Evolutionary conservation across 2,888 invertebrate genomes (phyloP).

Genomic region (Xestobium rufovillosum): DNA sequence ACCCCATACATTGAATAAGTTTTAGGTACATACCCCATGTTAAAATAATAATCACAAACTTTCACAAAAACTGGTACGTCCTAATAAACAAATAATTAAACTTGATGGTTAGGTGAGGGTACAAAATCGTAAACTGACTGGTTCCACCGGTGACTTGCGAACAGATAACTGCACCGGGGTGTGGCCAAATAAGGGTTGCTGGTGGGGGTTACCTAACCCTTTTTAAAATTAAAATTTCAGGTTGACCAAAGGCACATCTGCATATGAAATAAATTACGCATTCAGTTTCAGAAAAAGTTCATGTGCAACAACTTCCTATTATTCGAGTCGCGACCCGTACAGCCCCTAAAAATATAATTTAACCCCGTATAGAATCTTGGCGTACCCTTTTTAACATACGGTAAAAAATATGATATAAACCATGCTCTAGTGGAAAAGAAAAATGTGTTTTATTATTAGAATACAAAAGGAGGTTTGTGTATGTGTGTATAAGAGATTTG

Average conservation of each 20-base stretch:
- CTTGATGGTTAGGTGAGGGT: too few species aligned
- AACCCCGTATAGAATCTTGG: conserved; percentile 36
- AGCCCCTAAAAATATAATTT: conserved; percentile 35
- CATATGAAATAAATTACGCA: conserved; percentile 37
- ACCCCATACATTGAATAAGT: too few species aligned
- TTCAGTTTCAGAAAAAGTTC: conserved; percentile 13
- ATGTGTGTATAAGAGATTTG: conserved; percentile 33
- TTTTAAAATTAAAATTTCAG: conserved; percentile 35
- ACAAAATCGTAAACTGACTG: conserved; percentile 26
- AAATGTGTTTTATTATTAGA: conserved; percentile 44
- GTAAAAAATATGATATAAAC: conserved; percentile 45
- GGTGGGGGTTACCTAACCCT: conserved; percentile 35
- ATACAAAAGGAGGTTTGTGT: conserved; percentile 40
- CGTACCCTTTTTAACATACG: conserved; percentile 34
- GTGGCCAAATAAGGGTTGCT: conserved; percentile 29
- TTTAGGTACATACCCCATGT: too few species aligned
- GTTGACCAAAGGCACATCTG: conserved; percentile 34
- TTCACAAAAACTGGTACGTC: too few species aligned
- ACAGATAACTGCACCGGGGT: conserved; percentile 36
- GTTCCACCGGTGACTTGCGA: too few species aligned
- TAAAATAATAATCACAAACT: too few species aligned
- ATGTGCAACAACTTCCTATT: conserved; percentile 26
- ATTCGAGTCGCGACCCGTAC: conserved; percentile 27
- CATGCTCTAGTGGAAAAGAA: conserved; percentile 47
- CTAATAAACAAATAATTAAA: too few species aligned